Evolutionary conservation across 2,797 vertebrate species (phyloP), one percentile per base, ranked within the genome.

Genomic region (Triplophysa yarkandensis): DNA sequence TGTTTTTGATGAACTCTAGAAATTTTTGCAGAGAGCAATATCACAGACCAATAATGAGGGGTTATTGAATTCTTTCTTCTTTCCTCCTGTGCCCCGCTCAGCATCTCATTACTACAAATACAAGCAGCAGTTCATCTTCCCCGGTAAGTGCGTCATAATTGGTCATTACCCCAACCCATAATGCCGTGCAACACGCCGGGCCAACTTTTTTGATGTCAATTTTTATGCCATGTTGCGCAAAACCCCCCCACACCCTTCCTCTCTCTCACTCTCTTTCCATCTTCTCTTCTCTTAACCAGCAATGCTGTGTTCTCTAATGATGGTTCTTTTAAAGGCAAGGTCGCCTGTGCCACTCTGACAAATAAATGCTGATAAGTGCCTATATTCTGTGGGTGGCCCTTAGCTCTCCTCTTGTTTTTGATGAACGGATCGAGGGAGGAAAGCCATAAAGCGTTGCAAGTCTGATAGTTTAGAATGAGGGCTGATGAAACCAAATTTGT

Each of bases 81-180:
- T 6, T 41, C 55, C 44, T 84, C 52, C 80, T 85, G 71, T 87
- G 71, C 86, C 68, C 90, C 84, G 30, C 80, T 77, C 88, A 99
- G 98, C 95, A 34, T 95, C 97, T 86, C 97, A 98, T 89, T 98
- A 98, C 87, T 99, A 97, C 91, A 98, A 98, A 86, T 98, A 96
- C 91, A 99, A 98, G 86, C 98, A 98, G 78, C 97, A 99, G 89
- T 99, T 99, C 92, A 98, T 99, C 88, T 99, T 99, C 85, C 98
- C 98, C 85, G 98, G 98, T 98, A 83, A 92, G 93, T 83, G 28
- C 30, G 30, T 76, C 28, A 52, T 0, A 43, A 83, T 77, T 81
- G 60, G 82, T 81, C 73, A 81, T 86, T 87, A 88, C 66, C 23
- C 58, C 70, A 82, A 77, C 84, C 85, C 77, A 82, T 71, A 85